Conservation (phyloP, 2,113 vertebrate genomes). For the Piprites chloris region DNA sequence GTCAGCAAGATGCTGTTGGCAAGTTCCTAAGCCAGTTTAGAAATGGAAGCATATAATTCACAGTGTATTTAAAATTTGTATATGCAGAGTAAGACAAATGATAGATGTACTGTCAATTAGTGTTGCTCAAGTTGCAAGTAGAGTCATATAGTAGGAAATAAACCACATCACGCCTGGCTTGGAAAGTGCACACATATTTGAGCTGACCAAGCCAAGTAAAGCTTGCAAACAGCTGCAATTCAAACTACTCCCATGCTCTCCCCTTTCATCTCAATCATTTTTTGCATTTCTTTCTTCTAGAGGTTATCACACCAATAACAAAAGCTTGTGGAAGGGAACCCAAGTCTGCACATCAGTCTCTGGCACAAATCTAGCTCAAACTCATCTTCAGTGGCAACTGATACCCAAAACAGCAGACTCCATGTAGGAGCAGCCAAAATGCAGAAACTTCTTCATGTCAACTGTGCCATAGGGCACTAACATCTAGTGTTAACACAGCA, state of each 20-base stretch:
- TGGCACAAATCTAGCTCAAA: not conserved
- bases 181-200: not conserved
- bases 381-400: not conserved
- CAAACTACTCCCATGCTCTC: not conserved
- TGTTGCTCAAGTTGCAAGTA: not conserved
- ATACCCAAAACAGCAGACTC: not conserved
- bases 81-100: not conserved
- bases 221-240: not conserved
- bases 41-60: not conserved
- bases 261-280: not conserved
- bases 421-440: not conserved
- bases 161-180: not conserved
- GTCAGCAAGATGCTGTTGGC: not conserved
- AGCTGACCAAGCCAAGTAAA: not conserved
- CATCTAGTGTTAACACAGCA: not conserved
- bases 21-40: not conserved
- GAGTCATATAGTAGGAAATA: not conserved
- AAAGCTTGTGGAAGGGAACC: not conserved
- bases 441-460: not conserved
- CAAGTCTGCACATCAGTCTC: not conserved
- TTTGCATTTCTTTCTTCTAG: not conserved
- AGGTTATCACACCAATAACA: not conserved
- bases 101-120: not conserved
- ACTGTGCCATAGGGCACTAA: rapidly evolving
- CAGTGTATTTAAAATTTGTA: not conserved